phyloP scores from a whole-genome alignment of 2,888 invertebrate species.

The Drosophila tanythrix region DNA sequence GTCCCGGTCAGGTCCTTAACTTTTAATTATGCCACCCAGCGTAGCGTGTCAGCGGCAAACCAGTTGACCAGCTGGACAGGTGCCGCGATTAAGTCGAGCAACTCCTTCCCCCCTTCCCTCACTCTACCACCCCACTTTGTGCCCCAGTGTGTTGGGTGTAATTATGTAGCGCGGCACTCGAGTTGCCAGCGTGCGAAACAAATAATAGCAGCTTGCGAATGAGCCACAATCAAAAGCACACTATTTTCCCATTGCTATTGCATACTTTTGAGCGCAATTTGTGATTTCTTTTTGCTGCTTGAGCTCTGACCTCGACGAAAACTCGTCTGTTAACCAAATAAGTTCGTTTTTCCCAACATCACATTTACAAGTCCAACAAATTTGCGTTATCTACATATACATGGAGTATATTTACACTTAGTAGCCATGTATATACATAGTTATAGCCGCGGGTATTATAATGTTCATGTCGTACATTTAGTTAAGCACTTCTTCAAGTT shows the following conservation, averaged over 20 bases:
- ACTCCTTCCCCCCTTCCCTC: neutral
- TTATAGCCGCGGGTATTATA: neutral
- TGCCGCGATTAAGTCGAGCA: constrained; percentile 58
- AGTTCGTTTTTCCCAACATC: neutral
- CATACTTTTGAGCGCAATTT: constrained; percentile 11
- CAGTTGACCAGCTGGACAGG: constrained; percentile 52
- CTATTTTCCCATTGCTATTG: constrained; percentile 3
- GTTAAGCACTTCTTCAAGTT: constrained; percentile 39
- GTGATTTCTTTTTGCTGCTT: constrained; percentile 19
- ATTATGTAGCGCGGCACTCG: constrained; percentile 42
- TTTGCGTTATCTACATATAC: constrained; percentile 14
- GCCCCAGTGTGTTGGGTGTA: constrained; percentile 18
- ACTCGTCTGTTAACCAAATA: constrained; percentile 11
- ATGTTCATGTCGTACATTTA: constrained; percentile 32
- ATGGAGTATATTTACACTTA: neutral
- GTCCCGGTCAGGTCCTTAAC: constrained; percentile 60
- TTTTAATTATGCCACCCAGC: constrained; percentile 63
- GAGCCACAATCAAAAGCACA: neutral
- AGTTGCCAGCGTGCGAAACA: constrained; percentile 20
- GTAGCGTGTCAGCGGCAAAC: constrained; percentile 40
- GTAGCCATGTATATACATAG: neutral
- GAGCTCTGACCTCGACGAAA: constrained; percentile 22
- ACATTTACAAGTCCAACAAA: constrained; percentile 19
- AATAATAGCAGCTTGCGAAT: constrained; percentile 27
- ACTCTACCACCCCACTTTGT: neutral